Conservation (phyloP, 2,888 invertebrate genomes). For the Polylopha cassiicola region DNA sequence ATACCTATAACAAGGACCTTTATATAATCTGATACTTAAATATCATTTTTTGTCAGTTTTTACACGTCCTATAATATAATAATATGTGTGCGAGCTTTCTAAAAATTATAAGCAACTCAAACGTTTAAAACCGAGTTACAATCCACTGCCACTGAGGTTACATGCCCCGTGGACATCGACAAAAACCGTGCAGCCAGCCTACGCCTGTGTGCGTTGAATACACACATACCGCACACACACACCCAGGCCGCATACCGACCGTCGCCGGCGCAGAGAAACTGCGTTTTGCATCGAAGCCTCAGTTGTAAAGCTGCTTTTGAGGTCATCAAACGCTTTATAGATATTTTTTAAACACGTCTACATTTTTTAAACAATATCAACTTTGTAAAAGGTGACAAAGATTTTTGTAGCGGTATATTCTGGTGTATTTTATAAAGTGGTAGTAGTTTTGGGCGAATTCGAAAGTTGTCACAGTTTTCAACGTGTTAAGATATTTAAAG, state of each 20-base stretch:
- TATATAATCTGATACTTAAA: no score
- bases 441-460: constrained; percentile 2
- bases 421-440: no score
- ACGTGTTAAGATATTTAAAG: constrained; percentile 36
- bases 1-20: no score
- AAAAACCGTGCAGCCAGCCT: constrained; percentile 71
- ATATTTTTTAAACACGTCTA: constrained; percentile 40
- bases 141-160: constrained; percentile 49
- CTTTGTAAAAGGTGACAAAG: no score
- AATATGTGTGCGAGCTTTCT: no score
- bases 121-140: constrained; percentile 48
- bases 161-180: constrained; percentile 76
- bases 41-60: no score
- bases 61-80: no score
- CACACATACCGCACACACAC: constrained; percentile 44
- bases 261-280: constrained; percentile 63
- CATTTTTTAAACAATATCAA: constrained; percentile 25
- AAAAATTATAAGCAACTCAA: no score
- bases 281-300: constrained; percentile 69
- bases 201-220: constrained; percentile 40
- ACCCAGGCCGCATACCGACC: constrained; percentile 58
- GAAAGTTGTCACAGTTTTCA: constrained; percentile 26
- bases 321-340: constrained; percentile 72
- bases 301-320: constrained; percentile 67
- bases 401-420: no score